These are phyloP conservation scores for Notarius lentiginosus DNA, from an alignment of 2,113 vertebrate species.

Conservation along the genomic window DNA sequence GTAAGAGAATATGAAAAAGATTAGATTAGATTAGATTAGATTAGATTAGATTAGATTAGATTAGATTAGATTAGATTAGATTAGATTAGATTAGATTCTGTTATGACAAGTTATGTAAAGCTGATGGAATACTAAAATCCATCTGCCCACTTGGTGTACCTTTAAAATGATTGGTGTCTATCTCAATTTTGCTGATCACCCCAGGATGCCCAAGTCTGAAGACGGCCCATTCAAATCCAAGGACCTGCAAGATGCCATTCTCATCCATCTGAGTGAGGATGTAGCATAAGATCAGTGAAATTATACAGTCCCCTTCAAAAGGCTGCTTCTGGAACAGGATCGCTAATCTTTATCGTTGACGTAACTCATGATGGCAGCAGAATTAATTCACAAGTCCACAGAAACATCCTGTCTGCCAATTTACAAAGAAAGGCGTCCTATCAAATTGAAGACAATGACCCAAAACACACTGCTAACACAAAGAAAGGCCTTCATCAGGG, in stretches of 20 bases:
- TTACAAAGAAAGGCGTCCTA: background rate
- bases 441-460: background rate
- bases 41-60: too few relatives aligned
- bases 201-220: slow-evolving; percentile 78
- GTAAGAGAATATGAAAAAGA: background rate
- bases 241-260: slow-evolving; percentile 70
- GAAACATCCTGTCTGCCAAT: background rate
- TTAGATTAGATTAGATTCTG: background rate
- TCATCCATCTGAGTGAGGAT: slow-evolving; percentile 64
- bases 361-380: background rate
- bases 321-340: background rate
- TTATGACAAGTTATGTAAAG: background rate
- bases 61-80: too few relatives aligned
- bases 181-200: slow-evolving; percentile 73
- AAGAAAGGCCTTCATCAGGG: background rate
- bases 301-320: background rate
- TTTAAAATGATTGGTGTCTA: slow-evolving; percentile 83
- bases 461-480: background rate
- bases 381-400: background rate
- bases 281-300: background rate
- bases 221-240: slow-evolving; percentile 79
- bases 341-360: background rate
- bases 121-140: background rate
- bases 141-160: slow-evolving; percentile 61
- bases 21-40: too few relatives aligned